Evolutionary conservation across 2,797 vertebrate species (phyloP).

Genomic region (Cryptoprocta ferox): DNA sequence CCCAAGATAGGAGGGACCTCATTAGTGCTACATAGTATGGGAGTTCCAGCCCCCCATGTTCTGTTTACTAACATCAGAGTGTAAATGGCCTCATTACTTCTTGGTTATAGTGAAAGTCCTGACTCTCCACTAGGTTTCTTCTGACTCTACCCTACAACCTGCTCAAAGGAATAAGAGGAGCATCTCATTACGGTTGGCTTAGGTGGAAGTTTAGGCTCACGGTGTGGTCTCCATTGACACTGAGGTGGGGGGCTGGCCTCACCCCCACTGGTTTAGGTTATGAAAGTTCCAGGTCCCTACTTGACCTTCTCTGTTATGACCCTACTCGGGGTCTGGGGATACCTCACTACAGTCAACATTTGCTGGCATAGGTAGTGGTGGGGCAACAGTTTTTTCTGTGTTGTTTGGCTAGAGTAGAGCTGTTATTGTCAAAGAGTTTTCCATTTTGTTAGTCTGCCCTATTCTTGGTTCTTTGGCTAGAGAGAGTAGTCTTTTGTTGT

Average conservation of each 20-base stretch:
- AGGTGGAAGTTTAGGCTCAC: background rate
- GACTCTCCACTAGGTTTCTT: background rate
- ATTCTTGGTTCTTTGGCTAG: background rate
- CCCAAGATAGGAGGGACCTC: background rate
- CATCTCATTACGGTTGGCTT: background rate
- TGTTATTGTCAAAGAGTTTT: background rate
- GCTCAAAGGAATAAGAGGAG: background rate
- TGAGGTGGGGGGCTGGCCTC: background rate
- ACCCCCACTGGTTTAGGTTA: background rate
- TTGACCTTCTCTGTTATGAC: background rate
- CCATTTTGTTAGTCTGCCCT: background rate
- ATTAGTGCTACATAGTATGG: background rate
- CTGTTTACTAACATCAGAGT: background rate
- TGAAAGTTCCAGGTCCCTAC: background rate
- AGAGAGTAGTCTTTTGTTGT: background rate
- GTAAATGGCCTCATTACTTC: background rate
- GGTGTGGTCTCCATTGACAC: background rate
- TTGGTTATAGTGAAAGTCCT: background rate
- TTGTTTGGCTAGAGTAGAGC: background rate
- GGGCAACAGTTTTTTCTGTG: background rate
- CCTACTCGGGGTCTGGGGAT: background rate
- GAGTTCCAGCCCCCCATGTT: background rate
- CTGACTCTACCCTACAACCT: accelerated
- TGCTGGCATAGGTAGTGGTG: background rate
- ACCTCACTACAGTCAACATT: background rate